Evolutionary conservation across 2,113 vertebrate species (phyloP), one percentile per base, ranked within the genome.

Genomic region (Sisor rabdophorus): DNA sequence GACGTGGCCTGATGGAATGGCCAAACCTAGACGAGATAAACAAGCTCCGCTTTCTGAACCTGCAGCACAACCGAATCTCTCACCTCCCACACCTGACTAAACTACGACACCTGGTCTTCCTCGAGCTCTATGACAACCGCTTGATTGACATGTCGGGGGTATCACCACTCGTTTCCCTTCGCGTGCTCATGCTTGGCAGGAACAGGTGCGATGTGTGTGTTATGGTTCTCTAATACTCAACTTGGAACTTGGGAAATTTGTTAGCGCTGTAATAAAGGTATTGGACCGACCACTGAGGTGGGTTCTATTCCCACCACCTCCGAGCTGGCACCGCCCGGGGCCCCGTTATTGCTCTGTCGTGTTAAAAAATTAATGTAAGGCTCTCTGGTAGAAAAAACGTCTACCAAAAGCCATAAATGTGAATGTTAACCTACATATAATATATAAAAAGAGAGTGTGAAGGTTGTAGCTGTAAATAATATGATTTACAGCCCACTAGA

Each of bases 1-100:
- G 97, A 82, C 93, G 91, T 26, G 89, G 91, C 68, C 83, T 99
- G 83, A 90, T 92, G 2, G 90, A 92, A 26, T 95, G 94, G 63
- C 97, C 97, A 6, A 73, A 94, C 79, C 91, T 98, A 7, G 90
- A 91, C 20, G 86, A 89, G 15, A 89, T 93, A 83, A 91, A 94
- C 56, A 91, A 93, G 30, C 91, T 98, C 56, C 94, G 93, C 20
- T 84, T 96, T 56, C 84, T 99, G 77, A 98, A 94, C 88, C 92
- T 98, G 65, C 96, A 98, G 61, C 95, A 98, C 83, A 99, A 98
- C 87, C 91, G 88, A 60, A 94, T 99, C 87, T 92, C 91, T 59
- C 91, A 79, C 55, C 94, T 98, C 79, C 94, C 95, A 78, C 92
- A 95, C 85, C 85, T 98, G 80, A 92, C 94, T 75, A 91, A 93